Evolutionary conservation across 2,113 vertebrate species (phyloP).

Genomic region (Grammomys dolichurus): DNA sequence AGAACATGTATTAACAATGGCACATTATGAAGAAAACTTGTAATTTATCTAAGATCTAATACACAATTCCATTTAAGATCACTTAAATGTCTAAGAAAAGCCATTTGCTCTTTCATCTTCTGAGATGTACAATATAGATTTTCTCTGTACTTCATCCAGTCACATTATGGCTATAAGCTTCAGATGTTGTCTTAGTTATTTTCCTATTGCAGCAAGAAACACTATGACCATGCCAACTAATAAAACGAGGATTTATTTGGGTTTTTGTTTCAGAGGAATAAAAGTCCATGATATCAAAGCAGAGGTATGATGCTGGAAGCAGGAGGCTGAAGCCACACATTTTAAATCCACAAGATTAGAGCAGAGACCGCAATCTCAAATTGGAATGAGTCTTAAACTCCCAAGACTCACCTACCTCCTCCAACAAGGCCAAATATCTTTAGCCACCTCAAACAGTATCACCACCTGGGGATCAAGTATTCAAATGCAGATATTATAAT

Average conservation of each 20-base stretch:
- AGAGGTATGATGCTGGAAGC: background rate
- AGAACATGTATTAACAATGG: background rate
- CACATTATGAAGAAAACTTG: background rate
- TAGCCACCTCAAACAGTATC: background rate
- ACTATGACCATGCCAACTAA: background rate
- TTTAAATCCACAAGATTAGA: background rate
- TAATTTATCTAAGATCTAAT: constrained; percentile 7
- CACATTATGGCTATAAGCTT: constrained; percentile 69
- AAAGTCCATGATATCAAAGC: background rate
- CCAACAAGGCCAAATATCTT: background rate
- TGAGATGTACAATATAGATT: constrained; percentile 39
- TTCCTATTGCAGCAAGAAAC: background rate
- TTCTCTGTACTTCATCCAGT: background rate
- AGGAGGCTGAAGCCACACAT: no score
- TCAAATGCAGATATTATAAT: background rate
- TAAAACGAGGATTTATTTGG: background rate
- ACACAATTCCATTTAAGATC: constrained; percentile 45
- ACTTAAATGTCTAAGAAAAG: constrained; percentile 14
- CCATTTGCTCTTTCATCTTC: background rate
- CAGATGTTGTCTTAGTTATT: background rate
- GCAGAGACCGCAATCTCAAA: background rate
- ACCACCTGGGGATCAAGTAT: background rate
- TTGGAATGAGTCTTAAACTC: background rate
- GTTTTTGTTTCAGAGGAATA: background rate
- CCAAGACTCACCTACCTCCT: background rate